Base-by-base conservation (phyloP, 2,113 vertebrate genomes). In the Cheirogaleus medius region DNA sequence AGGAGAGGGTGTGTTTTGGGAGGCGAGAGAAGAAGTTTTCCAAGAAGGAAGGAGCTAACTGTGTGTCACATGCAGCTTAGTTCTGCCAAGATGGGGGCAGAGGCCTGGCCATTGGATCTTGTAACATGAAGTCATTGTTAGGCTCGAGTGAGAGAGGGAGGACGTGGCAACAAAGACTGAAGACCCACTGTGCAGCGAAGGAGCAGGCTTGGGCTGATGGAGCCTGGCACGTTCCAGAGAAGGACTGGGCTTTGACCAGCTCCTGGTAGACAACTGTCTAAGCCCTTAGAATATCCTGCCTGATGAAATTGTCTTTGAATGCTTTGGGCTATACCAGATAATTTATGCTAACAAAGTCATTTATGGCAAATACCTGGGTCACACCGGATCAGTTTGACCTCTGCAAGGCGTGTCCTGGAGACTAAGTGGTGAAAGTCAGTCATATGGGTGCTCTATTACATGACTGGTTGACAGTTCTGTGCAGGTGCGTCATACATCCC, bases 371-470 rank as follows among this genome's bases (percentile, higher is more conserved):
- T 0, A 11, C 34, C 73, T 18, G 32, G 80, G 34, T 29, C 54
- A 63, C 20, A 32, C 66, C 27, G 37, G 44, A 37, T 88, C 27
- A 37, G 47, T 66, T 47, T 64, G 47, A 29, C 17, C 56, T 90
- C n/a, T 74, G 17, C 60, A 29, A 64, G 20, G 12, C 2, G 25
- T 42, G 37, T 76, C 27, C 27, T 15, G 63, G 39, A 44, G 39
- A 27, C 63, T 17, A 63, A 34, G 56, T 17, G 44, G 71, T 37
- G 47, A 29, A 23, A 32, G 29, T 39, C 52, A 60, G 29, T 25
- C 13, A 34, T 34, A 7, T 0, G 2, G 3, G 63, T 12, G 12
- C 39, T 60, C 29, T 44, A 1, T 17, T 17, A 2, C 34, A 4
- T 60, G 63, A 60, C 60, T 39, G 87, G 49, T 8, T 8, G 85